A percentile compares a stretch with the other conserved stretches of the same genome.
Evolutionary conservation across 2,888 invertebrate genomes (phyloP).

Genomic region (Coelinius sp.): DNA sequence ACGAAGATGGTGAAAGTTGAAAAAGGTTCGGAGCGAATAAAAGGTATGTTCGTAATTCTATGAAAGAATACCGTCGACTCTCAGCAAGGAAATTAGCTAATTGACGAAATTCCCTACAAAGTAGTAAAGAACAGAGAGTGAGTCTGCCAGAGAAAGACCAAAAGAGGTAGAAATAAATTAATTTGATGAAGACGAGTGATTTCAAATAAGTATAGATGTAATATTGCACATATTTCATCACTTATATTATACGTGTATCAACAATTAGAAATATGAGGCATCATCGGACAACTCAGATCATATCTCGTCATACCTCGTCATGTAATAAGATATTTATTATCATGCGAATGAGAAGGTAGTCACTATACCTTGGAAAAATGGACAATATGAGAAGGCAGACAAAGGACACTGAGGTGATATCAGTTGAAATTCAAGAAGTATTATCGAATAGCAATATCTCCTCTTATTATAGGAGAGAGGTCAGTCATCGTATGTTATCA

Average conservation of each 20-base stretch:
- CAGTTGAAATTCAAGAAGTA: conserved; percentile 10
- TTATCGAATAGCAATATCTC: background rate
- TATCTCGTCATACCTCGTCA: conserved; percentile 60
- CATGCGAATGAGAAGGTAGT: conserved; percentile 26
- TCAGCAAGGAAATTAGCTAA: conserved; percentile 63
- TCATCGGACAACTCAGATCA: too few species aligned
- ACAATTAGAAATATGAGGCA: too few species aligned
- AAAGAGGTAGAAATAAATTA: conserved; percentile 28
- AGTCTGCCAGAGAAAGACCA: conserved; percentile 23
- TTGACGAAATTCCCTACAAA: conserved; percentile 56
- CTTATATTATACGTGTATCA: too few species aligned
- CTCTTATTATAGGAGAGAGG: background rate
- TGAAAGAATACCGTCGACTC: conserved; percentile 39
- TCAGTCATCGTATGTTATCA: conserved; percentile 20
- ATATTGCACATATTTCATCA: too few species aligned
- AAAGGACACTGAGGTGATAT: conserved; percentile 17
- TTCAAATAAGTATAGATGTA: too few species aligned
- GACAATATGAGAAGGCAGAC: conserved; percentile 13
- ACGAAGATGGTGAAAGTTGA: conserved; percentile 45
- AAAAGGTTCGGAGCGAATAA: conserved; percentile 49
- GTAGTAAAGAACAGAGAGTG: conserved; percentile 21
- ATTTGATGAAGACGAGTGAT: too few species aligned
- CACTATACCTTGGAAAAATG: conserved; percentile 35
- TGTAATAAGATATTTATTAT: conserved; percentile 65
- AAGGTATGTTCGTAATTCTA: conserved; percentile 49